Evolutionary conservation across 2,888 invertebrate genomes (phyloP).

Genomic region (Adelognathus sp.): DNA sequence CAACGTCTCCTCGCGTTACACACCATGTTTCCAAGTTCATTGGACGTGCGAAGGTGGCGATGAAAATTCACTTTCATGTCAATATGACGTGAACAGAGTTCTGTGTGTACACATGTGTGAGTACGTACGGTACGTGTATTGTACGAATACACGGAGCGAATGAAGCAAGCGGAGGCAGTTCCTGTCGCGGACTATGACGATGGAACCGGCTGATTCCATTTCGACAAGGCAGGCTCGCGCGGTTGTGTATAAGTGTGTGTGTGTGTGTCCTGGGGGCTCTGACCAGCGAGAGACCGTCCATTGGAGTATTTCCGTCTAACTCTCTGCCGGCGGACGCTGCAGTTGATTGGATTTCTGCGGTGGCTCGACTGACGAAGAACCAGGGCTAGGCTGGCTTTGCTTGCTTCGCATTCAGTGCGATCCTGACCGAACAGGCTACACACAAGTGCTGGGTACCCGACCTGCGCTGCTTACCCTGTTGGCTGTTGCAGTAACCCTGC

Average conservation of each 20-base stretch:
- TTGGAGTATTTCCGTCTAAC: conserved; percentile 25
- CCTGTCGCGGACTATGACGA: conserved; percentile 8
- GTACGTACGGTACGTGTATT: background rate
- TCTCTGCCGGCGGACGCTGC: conserved; percentile 39
- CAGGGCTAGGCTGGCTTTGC: background rate
- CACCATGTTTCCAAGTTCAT: background rate
- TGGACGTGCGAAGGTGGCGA: background rate
- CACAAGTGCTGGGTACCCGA: background rate
- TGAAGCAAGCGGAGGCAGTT: conserved; percentile 5
- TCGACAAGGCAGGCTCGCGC: conserved; percentile 1
- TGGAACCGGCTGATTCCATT: conserved; percentile 53
- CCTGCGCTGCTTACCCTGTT: conserved; percentile 9
- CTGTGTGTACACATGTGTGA: background rate
- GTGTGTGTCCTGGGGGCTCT: too few species aligned
- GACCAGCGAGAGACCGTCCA: conserved; percentile 3
- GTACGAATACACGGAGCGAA: background rate
- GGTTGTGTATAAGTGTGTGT: too few species aligned
- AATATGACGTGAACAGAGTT: background rate
- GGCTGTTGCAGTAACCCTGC: background rate
- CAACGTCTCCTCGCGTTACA: background rate
- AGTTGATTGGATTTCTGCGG: conserved; percentile 61
- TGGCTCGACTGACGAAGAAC: conserved; percentile 19
- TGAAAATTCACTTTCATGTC: conserved; percentile 8
- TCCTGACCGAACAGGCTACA: conserved; percentile 1
- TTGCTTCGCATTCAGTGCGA: conserved; percentile 11